These are phyloP conservation scores for Tiphia femorata DNA, from an alignment of 2,888 invertebrate genomes.

Conservation along the genomic window DNA sequence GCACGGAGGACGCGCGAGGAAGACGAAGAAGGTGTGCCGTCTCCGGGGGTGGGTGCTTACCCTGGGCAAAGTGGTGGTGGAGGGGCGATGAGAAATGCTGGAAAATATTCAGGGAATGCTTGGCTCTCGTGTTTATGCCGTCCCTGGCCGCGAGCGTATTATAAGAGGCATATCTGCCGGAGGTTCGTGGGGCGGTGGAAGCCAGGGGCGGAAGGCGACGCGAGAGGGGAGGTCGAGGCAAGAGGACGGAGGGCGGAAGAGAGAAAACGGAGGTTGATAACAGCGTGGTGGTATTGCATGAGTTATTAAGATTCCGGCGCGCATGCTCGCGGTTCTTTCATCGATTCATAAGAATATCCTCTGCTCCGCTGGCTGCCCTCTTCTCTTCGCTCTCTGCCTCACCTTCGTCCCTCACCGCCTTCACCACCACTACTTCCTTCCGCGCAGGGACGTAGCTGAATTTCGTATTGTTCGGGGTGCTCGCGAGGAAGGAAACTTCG, in stretches of 20 bases:
- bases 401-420: slow-evolving; percentile 19
- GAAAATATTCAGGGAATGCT: slow-evolving; percentile 38
- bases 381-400: slow-evolving; percentile 25
- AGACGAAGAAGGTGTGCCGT: no score
- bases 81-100: not conserved
- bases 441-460: slow-evolving; percentile 2
- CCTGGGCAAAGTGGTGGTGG: no score
- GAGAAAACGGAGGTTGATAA: slow-evolving; percentile 3
- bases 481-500: no score
- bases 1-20: no score
- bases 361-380: slow-evolving; percentile 45
- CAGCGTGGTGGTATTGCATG: slow-evolving; percentile 53
- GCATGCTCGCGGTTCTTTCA: slow-evolving; percentile 65
- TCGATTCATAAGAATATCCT: slow-evolving; percentile 66
- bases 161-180: slow-evolving; percentile 44
- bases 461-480: not conserved
- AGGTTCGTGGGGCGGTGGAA: slow-evolving; percentile 22
- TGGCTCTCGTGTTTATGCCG: slow-evolving; percentile 37
- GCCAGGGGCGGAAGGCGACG: slow-evolving; percentile 16
- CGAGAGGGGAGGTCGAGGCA: slow-evolving; percentile 31
- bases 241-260: slow-evolving; percentile 22
- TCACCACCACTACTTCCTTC: not conserved
- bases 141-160: slow-evolving; percentile 37
- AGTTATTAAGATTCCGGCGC: slow-evolving; percentile 64
- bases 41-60: no score